Evolutionary conservation across 2,888 invertebrate species (phyloP).

Genomic region (Sphinx pinastri): DNA sequence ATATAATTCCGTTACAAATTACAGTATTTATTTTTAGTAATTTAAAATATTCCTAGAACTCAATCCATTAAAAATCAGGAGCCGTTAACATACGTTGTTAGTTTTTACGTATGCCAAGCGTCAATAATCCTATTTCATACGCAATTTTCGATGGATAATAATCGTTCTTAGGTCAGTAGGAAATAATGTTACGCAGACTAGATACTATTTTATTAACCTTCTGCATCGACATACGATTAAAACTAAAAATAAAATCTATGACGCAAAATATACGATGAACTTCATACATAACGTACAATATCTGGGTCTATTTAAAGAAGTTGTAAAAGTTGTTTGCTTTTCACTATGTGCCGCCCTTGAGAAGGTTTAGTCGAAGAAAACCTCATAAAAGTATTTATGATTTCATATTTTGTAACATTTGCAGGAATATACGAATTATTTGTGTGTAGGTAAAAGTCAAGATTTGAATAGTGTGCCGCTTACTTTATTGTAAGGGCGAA

Average conservation of each 20-base stretch:
- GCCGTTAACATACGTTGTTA: no score
- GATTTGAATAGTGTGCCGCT: slow-evolving; percentile 57
- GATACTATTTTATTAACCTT: slow-evolving; percentile 45
- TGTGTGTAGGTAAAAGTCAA: slow-evolving; percentile 59
- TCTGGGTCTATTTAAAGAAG: slow-evolving; percentile 64
- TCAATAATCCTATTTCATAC: background rate
- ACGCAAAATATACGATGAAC: slow-evolving; percentile 57
- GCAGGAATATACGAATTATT: slow-evolving; percentile 59
- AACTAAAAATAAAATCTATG: slow-evolving; percentile 55
- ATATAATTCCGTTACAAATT: no score
- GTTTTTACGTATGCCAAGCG: background rate
- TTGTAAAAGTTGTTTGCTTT: slow-evolving; percentile 71
- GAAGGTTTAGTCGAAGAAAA: slow-evolving; percentile 57
- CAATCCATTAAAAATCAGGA: no score
- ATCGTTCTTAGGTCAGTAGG: slow-evolving; percentile 21
- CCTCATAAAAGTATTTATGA: slow-evolving; percentile 60
- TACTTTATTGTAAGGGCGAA: slow-evolving; percentile 32
- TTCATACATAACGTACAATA: slow-evolving; percentile 58
- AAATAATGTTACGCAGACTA: slow-evolving; percentile 24
- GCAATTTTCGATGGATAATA: slow-evolving; percentile 7
- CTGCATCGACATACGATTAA: slow-evolving; percentile 46
- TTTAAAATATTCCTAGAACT: no score
- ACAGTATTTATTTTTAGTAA: no score
- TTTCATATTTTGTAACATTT: slow-evolving; percentile 54
- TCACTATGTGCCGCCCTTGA: slow-evolving; percentile 67